Base-by-base conservation (phyloP, 64 coral and sea anemone species). In the Dendronephthya gigantea region DNA sequence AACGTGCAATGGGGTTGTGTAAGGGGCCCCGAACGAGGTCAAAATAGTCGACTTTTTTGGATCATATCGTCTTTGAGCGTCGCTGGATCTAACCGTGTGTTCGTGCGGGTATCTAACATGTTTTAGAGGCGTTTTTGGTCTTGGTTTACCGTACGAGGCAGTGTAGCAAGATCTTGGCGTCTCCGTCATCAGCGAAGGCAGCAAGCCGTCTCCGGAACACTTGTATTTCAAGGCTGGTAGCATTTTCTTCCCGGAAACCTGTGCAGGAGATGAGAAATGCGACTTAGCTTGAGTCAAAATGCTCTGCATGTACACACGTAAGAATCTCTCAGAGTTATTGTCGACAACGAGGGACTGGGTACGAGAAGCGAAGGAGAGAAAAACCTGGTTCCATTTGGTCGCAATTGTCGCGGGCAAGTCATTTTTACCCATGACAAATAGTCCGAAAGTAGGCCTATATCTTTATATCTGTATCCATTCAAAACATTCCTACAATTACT, bases 1-100 rank as follows among this genome's bases (percentile, higher is more conserved):
- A 2, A 97, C 92, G 49, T 97, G 86, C 13, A 97, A 88, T 34
- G 94, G 92, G 16, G 91, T 97, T 37, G 82, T 93, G 82, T 91
- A 86, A 7, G 90, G 87, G 4, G 15, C 36, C 34, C 72, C 36
- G 32, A 39, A 1, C 13, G 72, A 14, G 15, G 1, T 35, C 72
- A 79, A 39, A 34, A 79, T 36, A 16, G 34, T 29, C 10, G 72
- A 36, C 19, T 79, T 79, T 62, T 15, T 27, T 62, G 55, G 25
- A 33, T 15, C 37, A 39, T 79, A 16, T 79, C 14, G 58, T 30
- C 29, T 66, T 66, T 66, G 72, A 15, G 72, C 72, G 30, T 29
- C 2, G 8, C 72, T 79, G 1, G 72, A 79, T 79, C 36, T 29
- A 12, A 12, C 22, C 22, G 32, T 16, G 16, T 79, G 72, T 15